A percentile compares a stretch with the other conserved stretches of the same genome.
These are phyloP conservation scores for Perca fluviatilis DNA, from an alignment of 2,113 vertebrate genomes.

Conservation along the genomic window DNA sequence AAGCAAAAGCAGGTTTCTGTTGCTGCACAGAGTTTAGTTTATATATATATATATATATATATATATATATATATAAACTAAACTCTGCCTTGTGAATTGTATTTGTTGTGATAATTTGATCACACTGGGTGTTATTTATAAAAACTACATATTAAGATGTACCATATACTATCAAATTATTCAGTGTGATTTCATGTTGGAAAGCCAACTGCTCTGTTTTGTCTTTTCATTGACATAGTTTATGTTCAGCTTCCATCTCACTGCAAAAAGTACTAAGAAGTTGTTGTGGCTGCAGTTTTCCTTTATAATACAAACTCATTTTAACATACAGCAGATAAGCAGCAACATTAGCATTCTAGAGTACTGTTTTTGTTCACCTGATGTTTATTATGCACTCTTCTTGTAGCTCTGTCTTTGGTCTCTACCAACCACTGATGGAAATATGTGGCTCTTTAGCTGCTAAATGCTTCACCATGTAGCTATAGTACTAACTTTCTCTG, in stretches of 20 bases:
- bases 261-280: background rate
- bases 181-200: background rate
- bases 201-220: background rate
- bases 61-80: background rate
- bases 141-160: background rate
- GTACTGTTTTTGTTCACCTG: no score
- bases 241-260: background rate
- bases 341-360: no score
- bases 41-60: no score
- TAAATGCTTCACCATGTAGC: background rate
- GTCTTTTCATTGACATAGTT: conserved; percentile 5
- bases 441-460: background rate
- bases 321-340: no score
- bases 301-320: background rate
- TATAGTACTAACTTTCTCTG: background rate
- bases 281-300: background rate
- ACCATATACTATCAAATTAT: background rate
- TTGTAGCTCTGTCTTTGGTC: background rate
- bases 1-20: background rate
- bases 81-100: background rate
- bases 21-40: background rate
- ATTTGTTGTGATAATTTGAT: conserved; percentile 14
- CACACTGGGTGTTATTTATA: background rate
- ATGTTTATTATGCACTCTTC: no score
- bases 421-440: background rate